A percentile compares a stretch with the other conserved stretches of the same genome.
These are phyloP conservation scores for Himalopsyche tibetana DNA, from an alignment of 2,888 invertebrate genomes.

Conservation along the genomic window DNA sequence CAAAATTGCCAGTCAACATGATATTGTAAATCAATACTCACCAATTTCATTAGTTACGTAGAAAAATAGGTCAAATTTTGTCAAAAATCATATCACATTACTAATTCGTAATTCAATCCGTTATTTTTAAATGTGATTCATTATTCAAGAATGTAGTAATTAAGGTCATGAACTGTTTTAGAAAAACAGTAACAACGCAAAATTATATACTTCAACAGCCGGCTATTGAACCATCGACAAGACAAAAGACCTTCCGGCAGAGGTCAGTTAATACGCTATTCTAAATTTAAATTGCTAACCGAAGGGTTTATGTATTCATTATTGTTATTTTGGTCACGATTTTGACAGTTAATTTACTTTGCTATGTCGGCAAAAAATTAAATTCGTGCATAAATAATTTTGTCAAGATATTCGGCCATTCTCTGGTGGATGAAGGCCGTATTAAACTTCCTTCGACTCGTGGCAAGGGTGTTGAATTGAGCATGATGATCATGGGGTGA, in stretches of 20 bases:
- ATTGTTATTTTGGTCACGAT: background rate
- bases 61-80: background rate
- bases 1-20: too few species aligned
- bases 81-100: slow-evolving; percentile 10
- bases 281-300: background rate
- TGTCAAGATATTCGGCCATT: background rate
- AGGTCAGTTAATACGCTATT: background rate
- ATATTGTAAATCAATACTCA: too few species aligned
- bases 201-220: background rate
- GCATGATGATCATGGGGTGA: too few species aligned
- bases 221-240: slow-evolving; percentile 17
- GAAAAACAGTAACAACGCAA: background rate
- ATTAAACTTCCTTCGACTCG: background rate
- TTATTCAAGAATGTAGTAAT: background rate
- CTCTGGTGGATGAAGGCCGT: background rate
- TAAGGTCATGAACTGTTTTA: slow-evolving; percentile 2
- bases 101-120: background rate
- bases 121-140: background rate
- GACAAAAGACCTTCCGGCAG: slow-evolving; percentile 2
- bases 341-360: background rate
- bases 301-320: background rate
- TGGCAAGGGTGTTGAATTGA: too few species aligned
- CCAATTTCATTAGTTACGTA: background rate
- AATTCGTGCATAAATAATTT: slow-evolving; percentile 18
- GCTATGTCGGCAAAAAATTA: background rate